These are phyloP conservation scores for Lacerta bilineata DNA, from an alignment of 2,797 vertebrate genomes.

Conservation along the genomic window DNA sequence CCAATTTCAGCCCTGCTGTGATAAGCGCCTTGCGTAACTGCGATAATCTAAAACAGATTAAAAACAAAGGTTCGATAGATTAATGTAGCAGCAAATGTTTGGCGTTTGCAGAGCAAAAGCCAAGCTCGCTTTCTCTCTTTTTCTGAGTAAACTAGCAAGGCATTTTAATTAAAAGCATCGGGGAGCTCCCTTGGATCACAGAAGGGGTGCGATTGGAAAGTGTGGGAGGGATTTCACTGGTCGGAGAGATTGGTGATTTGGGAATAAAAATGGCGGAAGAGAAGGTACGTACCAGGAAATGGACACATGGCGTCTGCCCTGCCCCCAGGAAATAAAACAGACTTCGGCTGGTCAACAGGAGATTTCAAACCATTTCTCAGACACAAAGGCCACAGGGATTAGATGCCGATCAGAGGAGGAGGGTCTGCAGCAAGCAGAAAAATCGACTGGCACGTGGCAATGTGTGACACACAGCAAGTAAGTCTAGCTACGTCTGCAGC, in stretches of 20 bases:
- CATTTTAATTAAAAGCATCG: neutral
- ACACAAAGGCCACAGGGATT: conserved; percentile 99
- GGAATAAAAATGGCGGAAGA: neutral
- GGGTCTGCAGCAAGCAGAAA: conserved; percentile 86
- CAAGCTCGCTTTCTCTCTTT: too few species aligned
- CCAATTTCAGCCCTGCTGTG: conserved; percentile 1
- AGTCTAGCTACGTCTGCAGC: conserved; percentile 52
- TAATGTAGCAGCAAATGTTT: neutral
- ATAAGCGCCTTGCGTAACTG: neutral
- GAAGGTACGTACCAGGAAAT: conserved; percentile 88
- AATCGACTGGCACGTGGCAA: conserved; percentile 64
- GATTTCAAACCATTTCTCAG: conserved; percentile 99
- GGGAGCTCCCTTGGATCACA: neutral
- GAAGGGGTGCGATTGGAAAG: neutral
- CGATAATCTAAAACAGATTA: neutral
- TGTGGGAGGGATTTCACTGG: neutral
- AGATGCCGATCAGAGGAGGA: conserved; percentile 97
- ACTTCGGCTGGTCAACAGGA: conserved; percentile 96
- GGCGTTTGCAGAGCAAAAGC: neutral
- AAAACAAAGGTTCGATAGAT: neutral
- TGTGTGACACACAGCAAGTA: conserved; percentile 39
- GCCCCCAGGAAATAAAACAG: conserved; percentile 89
- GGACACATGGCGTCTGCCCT: conserved; percentile 87
- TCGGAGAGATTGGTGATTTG: too few species aligned
- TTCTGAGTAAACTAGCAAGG: neutral